Conservation (phyloP, 2,797 vertebrate species). For the Chromobotia macracanthus region DNA sequence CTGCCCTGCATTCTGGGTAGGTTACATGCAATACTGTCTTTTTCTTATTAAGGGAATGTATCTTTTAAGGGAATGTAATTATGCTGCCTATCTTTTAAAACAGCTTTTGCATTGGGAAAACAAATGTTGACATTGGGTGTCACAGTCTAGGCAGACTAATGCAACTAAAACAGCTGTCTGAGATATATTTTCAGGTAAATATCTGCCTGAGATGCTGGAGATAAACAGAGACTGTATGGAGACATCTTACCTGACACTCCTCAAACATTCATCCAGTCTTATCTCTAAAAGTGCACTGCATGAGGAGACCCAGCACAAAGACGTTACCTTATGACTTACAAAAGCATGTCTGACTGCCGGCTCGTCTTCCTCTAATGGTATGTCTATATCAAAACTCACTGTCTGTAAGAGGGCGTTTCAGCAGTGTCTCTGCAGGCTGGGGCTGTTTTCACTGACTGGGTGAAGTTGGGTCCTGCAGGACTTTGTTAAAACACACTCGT, state of each 20-base stretch:
- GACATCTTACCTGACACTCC: conserved; percentile 44
- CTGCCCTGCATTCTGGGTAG: no score
- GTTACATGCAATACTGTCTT: no score
- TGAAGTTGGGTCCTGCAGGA: conserved; percentile 51
- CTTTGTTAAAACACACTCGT: conserved; percentile 55
- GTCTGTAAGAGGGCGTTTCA: conserved; percentile 37
- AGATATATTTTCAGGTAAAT: conserved; percentile 12
- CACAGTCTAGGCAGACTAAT: conserved; percentile 2
- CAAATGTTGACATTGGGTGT: no score
- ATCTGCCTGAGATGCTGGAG: conserved; percentile 32
- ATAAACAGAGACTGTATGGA: conserved; percentile 49
- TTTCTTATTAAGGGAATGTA: no score
- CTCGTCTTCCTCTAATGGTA: conserved; percentile 7
- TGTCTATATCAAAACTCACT: conserved; percentile 45
- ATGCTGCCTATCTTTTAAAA: no score
- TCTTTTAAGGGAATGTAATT: no score
- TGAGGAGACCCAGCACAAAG: conserved; percentile 16
- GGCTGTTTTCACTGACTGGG: conserved; percentile 42
- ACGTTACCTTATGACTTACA: conserved; percentile 1
- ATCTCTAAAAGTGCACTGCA: conserved; percentile 56
- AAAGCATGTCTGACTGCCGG: conserved; percentile 40
- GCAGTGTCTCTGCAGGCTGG: conserved; percentile 8
- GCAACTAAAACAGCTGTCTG: conserved; percentile 1
- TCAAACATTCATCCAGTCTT: conserved; percentile 57
- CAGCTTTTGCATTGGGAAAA: no score